Conservation (phyloP, 2,797 vertebrate genomes). For the Neoniphon sammara region DNA sequence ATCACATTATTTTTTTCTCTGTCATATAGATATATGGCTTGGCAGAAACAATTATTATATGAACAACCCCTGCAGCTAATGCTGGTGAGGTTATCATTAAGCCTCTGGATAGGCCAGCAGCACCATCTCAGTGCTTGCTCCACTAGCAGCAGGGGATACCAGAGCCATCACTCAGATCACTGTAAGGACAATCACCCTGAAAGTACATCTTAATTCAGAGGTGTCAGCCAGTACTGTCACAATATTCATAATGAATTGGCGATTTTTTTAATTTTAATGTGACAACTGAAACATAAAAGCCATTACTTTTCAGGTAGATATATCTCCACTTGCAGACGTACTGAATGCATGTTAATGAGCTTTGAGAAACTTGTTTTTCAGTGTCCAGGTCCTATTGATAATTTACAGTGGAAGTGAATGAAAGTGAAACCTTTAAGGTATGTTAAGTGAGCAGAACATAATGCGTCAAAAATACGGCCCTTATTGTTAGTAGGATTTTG, state of each 20-base stretch:
- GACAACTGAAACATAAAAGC: slow-evolving; percentile 45
- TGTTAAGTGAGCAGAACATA: slow-evolving; percentile 48
- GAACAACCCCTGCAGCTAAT: slow-evolving; percentile 80
- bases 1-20: slow-evolving; percentile 87
- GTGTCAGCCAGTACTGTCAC: slow-evolving; percentile 61
- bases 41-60: slow-evolving; percentile 92
- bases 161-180: slow-evolving; percentile 74
- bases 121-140: slow-evolving; percentile 60
- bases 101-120: slow-evolving; percentile 76
- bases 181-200: slow-evolving; percentile 60
- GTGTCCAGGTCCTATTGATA: slow-evolving; percentile 8
- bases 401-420: slow-evolving; percentile 44
- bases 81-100: slow-evolving; percentile 79
- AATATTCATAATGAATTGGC: slow-evolving; percentile 42
- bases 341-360: slow-evolving; percentile 11
- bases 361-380: background rate
- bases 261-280: slow-evolving; percentile 58
- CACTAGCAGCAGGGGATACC: slow-evolving; percentile 75
- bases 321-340: slow-evolving; percentile 19
- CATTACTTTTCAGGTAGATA: slow-evolving; percentile 47
- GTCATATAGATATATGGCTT: slow-evolving; percentile 92
- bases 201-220: slow-evolving; percentile 64
- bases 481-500: slow-evolving; percentile 59
- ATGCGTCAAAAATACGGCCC: slow-evolving; percentile 44
- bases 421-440: background rate